Evolutionary conservation across 2,888 invertebrate species (phyloP), one percentile per base, ranked within the genome.

Genomic region (Steinernema hermaphroditum): DNA sequence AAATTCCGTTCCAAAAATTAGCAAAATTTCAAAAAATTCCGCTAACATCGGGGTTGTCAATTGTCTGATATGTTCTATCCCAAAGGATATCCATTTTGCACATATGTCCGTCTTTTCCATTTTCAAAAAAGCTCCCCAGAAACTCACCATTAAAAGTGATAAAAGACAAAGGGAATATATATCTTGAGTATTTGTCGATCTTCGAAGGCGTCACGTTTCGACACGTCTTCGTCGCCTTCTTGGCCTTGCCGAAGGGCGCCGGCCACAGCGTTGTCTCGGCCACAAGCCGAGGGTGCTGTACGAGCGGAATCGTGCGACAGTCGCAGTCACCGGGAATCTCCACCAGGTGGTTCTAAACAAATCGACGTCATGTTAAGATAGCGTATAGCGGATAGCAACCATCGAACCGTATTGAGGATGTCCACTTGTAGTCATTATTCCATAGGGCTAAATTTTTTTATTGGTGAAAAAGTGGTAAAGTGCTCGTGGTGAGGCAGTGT

Each of bases 241-340:
- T 82, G 8, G 81, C 80, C 34, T 75, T 57, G 4, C 79, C 81
- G 72, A 82, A 82, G 9, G 82, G 82, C 22, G 82, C 82, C 8
- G 82, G 82, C 82, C 82, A 82, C 27, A 82, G 49, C n/a, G 80
- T 79, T 34, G 77, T 62, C 22, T 46, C 70, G 1, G 46, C 50
- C 41, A 75, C 80, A 14, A 82, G 74, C 71, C 82, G 69, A 2
- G 82, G 82, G 54, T 81, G 78, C 71, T 82, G 82, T 69, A 80
- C 78, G 69, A 81, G 72, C 14, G 82, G 82, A 69, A 82, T 82
- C 12, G 82, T 82, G 44, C 81, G 68, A 41, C 82, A 82, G 68
- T 82, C 82, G 72, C 82, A 82, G 72, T 82, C 80, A 43, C 76
- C 78, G 14, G 82, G 82, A 43, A 82, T 80, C 70, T 82, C 82